Conservation (phyloP, 2,797 vertebrate genomes). For the Cheirogaleus major region DNA sequence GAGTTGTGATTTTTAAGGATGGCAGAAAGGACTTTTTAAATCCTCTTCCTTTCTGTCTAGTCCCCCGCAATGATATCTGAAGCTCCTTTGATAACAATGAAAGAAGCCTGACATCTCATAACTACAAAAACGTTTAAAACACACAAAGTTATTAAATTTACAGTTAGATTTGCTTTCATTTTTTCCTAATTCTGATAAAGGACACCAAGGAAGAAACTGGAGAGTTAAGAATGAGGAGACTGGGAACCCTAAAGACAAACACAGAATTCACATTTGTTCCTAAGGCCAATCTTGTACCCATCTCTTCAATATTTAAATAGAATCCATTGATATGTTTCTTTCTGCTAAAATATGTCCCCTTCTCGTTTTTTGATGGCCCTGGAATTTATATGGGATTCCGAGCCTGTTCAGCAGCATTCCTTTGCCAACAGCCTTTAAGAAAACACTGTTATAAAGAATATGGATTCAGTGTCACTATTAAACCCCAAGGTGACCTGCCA, state of each 20-base stretch:
- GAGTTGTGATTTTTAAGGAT: constrained; percentile 16
- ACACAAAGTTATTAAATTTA: neutral
- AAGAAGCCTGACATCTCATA: neutral
- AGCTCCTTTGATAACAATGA: neutral
- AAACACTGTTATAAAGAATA: neutral
- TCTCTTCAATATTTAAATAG: neutral
- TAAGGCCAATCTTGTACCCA: neutral
- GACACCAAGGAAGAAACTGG: neutral
- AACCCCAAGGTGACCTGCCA: neutral
- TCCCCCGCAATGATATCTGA: neutral
- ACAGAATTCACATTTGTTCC: neutral
- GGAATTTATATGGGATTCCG: neutral
- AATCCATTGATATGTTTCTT: neutral
- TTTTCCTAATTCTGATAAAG: neutral
- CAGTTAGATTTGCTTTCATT: neutral
- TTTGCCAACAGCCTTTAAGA: neutral
- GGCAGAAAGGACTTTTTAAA: neutral
- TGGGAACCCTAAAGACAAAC: neutral
- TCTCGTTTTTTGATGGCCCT: neutral
- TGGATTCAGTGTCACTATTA: neutral
- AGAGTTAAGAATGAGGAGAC: neutral
- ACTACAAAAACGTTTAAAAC: constrained; percentile 41
- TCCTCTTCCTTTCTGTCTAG: neutral
- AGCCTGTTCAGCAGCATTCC: neutral
- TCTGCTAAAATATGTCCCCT: neutral